These are phyloP conservation scores for Osmerus eperlanus DNA, from an alignment of 2,113 vertebrate species.

Conservation along the genomic window DNA sequence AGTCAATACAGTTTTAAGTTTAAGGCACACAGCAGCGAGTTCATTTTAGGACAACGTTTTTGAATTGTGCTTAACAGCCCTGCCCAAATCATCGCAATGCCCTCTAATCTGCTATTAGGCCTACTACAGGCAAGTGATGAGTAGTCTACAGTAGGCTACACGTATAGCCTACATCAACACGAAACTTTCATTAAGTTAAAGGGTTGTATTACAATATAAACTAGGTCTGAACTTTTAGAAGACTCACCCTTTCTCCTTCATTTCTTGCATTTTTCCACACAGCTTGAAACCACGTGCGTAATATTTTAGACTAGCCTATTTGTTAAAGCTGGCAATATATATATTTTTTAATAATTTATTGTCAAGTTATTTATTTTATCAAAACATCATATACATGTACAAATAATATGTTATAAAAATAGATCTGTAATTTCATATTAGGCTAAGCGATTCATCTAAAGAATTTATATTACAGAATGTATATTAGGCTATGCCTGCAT, in stretches of 20 bases:
- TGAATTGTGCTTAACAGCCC: conserved; percentile 11
- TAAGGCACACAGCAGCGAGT: too few species aligned
- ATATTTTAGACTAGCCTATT: not conserved
- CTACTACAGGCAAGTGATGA: too few species aligned
- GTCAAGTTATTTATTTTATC: conserved; percentile 58
- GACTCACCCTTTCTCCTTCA: not conserved
- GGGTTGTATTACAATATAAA: conserved; percentile 25
- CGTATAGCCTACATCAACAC: conserved; percentile 21
- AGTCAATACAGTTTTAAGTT: too few species aligned
- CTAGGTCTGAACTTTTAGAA: not conserved
- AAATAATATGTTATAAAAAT: conserved; percentile 62
- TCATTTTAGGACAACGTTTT: not conserved
- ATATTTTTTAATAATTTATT: conserved; percentile 18
- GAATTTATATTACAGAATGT: too few species aligned
- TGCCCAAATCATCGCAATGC: conserved; percentile 15
- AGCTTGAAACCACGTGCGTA: not conserved
- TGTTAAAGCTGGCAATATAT: not conserved
- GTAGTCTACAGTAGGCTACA: too few species aligned
- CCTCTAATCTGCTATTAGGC: not conserved
- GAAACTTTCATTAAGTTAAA: conserved; percentile 41
- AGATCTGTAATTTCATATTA: conserved; percentile 54
- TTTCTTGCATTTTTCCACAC: not conserved
- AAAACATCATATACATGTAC: conserved; percentile 52
- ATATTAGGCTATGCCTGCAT: too few species aligned
- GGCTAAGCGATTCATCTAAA: conserved; percentile 29